Evolutionary conservation across 1,140 invertebrate genomes (phyloP).

Genomic region (Drosophila chauvacae): DNA sequence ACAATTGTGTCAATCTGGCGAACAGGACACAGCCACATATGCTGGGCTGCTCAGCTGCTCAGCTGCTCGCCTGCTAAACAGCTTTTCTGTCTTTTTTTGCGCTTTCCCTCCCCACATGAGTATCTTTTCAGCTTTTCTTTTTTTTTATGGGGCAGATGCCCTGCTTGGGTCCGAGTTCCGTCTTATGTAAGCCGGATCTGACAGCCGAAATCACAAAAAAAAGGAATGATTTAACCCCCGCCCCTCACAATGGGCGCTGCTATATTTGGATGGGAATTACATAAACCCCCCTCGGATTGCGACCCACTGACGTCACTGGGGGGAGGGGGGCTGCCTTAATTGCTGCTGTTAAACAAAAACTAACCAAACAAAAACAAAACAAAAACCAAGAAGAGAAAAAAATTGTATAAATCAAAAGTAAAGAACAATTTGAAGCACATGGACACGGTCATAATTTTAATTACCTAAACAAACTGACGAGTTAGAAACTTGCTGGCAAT

Average conservation of each 20-base stretch:
- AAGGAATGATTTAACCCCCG: conserved; percentile 29
- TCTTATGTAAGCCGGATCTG: conserved; percentile 46
- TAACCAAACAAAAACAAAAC: background rate
- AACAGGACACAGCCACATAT: conserved; percentile 49
- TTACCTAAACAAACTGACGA: conserved; percentile 77
- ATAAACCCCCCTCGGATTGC: conserved; percentile 13
- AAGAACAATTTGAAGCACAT: conserved; percentile 32
- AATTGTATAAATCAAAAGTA: conserved; percentile 41
- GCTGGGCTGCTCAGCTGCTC: conserved; percentile 48
- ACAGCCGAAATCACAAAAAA: conserved; percentile 38
- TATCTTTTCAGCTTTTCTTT: conserved; percentile 1
- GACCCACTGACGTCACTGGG: conserved; percentile 45
- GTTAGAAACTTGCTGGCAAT: conserved; percentile 64
- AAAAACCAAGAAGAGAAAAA: background rate
- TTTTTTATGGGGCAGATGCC: conserved; percentile 3
- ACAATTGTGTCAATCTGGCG: conserved; percentile 72
- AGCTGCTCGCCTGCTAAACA: conserved; percentile 26
- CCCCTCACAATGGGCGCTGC: background rate
- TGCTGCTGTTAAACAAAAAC: conserved; percentile 35
- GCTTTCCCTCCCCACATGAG: background rate
- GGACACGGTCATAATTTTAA: conserved; percentile 69
- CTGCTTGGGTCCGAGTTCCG: conserved; percentile 12
- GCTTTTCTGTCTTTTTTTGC: conserved; percentile 14
- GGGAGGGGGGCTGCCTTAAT: conserved; percentile 25
- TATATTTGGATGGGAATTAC: conserved; percentile 27